Percentiles rank a stretch among this genome's conserved stretches.
phyloP scores from a whole-genome alignment of 2,113 vertebrate genomes.

The Eurypyga helias region DNA sequence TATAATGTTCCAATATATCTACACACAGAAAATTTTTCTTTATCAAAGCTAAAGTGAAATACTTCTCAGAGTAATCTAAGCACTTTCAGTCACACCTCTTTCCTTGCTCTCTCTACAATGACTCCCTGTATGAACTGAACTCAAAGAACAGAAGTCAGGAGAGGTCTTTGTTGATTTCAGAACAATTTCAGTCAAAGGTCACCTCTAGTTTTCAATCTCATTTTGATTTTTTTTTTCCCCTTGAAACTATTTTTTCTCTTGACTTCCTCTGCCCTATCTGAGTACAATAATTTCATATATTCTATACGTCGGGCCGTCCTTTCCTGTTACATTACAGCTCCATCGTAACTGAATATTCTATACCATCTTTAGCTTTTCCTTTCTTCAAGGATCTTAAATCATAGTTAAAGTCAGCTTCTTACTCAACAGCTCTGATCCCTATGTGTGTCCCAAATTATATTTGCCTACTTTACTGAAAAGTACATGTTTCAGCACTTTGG shows the following conservation, averaged over 20 bases:
- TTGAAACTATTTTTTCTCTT: neutral
- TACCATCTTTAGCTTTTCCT: neutral
- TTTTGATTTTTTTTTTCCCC: neutral
- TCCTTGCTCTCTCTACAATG: neutral
- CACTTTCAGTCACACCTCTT: neutral
- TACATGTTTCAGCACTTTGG: neutral
- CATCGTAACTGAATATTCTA: neutral
- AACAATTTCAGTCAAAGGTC: neutral
- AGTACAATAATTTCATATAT: neutral
- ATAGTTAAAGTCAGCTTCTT: neutral
- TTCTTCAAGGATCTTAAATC: neutral
- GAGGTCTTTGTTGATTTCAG: neutral
- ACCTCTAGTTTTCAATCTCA: neutral
- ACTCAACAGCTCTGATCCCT: neutral
- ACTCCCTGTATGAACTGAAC: neutral
- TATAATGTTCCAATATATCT: neutral
- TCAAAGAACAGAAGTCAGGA: neutral
- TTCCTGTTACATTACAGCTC: neutral
- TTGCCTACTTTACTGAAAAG: constrained; percentile 24
- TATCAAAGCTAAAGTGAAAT: neutral
- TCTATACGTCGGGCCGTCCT: neutral
- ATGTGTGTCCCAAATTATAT: neutral
- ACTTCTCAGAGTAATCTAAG: neutral
- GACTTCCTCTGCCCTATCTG: neutral
- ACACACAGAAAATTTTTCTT: neutral